Percentiles rank a stretch among this genome's conserved stretches.
Evolutionary conservation across 1,140 invertebrate species (phyloP).

Genomic region (Camponotus vicinus): DNA sequence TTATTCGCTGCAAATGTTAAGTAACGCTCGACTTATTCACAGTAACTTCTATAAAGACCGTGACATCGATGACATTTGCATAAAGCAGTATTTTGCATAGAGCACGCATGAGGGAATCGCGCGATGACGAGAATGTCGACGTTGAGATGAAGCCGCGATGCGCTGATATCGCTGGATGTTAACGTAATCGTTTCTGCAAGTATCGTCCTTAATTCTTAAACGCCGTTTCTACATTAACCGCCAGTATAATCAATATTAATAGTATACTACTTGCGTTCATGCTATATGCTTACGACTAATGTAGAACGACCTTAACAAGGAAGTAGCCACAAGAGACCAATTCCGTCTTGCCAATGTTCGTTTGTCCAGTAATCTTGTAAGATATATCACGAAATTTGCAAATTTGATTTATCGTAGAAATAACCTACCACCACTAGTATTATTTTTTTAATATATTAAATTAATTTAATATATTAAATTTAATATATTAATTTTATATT

Average conservation of each 20-base stretch:
- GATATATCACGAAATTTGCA: neutral
- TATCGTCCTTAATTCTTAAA: constrained; percentile 38
- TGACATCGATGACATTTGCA: constrained; percentile 22
- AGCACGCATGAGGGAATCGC: constrained; percentile 50
- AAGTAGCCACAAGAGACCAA: constrained; percentile 7
- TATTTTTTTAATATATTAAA: no score
- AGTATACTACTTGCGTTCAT: no score
- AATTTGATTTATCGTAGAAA: neutral
- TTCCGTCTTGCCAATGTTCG: neutral
- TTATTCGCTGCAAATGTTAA: constrained; percentile 12
- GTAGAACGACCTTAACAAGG: neutral
- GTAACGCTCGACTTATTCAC: neutral
- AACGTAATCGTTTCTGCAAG: constrained; percentile 41
- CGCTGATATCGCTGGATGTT: constrained; percentile 1
- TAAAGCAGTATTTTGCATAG: constrained; percentile 54
- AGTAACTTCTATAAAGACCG: constrained; percentile 16
- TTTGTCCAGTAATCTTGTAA: neutral
- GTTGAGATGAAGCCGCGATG: neutral
- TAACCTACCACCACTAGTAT: neutral
- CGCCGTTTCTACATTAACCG: no score
- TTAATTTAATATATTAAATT: no score
- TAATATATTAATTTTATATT: no score
- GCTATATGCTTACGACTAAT: no score
- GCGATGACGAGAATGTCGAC: constrained; percentile 36
- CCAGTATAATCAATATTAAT: no score